Evolutionary conservation across 2,113 vertebrate genomes (phyloP), one percentile per base, ranked within the genome.

Genomic region (Vidua macroura): DNA sequence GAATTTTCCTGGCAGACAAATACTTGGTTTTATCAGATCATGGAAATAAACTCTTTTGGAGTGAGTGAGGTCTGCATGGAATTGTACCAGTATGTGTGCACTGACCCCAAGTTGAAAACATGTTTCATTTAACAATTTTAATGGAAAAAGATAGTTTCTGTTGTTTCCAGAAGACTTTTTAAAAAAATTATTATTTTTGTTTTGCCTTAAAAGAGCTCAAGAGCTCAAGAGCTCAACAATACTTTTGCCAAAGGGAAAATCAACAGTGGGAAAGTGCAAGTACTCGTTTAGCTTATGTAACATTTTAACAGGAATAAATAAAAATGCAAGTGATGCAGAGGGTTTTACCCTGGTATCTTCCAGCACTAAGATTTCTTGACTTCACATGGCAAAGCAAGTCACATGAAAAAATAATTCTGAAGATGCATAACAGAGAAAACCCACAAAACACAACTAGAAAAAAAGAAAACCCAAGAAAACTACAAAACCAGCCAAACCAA

Each of bases 1-100:
- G 90, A 96, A 97, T 97, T 97, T 97, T 95, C 84, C 95, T 95
- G 93, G 95, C 89, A 95, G 79, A 90, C 11, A 35, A 92, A 85
- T 90, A 52, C 11, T 92, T 86, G 35, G 35, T 35, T 35, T 35
- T 35, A 35, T 35, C 35, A 35, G 35, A 35, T 35, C 35, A 35
- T 35, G 35, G 35, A 35, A 35, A 35, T 35, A 35, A 35, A 35
- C 17, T 95, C 49, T 92, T 95, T 83, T 88, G 85, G 89, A 83
- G 48, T 55, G 64, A 83, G 53, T 55, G 64, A 83, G 53, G 19
- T 86, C 97, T 96, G 46, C 33, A 35, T 58, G 51, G 88, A 96
- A 95, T 96, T 95, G 39, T 93, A 91, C 59, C 2, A 7, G 69
- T 84, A 81, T 91, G 48, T 53, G 15, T 88, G 64, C 81, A 82